Percentiles rank a stretch among this genome's conserved stretches.
phyloP scores from a whole-genome alignment of 2,113 vertebrate genomes.

The Neogobius melanostomus region DNA sequence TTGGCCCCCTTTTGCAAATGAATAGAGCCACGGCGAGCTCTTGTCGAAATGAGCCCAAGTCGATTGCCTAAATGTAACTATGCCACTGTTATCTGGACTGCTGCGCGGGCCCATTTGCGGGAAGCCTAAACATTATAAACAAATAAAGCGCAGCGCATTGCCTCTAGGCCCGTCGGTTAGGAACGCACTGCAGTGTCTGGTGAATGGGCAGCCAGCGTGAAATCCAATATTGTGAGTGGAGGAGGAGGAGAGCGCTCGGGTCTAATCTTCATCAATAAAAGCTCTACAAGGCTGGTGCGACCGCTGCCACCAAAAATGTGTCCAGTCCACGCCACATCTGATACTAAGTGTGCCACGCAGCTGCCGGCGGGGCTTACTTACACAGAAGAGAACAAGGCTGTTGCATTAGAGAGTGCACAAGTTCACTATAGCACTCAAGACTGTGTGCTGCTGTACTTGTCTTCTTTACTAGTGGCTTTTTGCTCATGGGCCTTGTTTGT shows the following conservation, averaged over 20 bases:
- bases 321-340: conserved; percentile 41
- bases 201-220: conserved; percentile 73
- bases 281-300: conserved; percentile 56
- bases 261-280: conserved; percentile 71
- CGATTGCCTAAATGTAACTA: conserved; percentile 79
- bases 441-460: conserved; percentile 4
- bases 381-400: conserved; percentile 6
- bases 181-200: conserved; percentile 73
- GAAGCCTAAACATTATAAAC: conserved; percentile 80
- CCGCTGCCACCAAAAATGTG: conserved; percentile 55
- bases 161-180: conserved; percentile 71
- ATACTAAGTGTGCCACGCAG: conserved; percentile 16
- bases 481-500: background rate
- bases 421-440: conserved; percentile 19
- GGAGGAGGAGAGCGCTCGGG: conserved; percentile 58
- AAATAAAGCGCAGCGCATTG: conserved; percentile 75
- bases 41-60: conserved; percentile 71
- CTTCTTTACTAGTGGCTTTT: background rate
- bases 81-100: conserved; percentile 70
- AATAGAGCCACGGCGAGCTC: conserved; percentile 62
- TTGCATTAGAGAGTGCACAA: conserved; percentile 10
- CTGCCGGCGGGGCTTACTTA: conserved; percentile 20
- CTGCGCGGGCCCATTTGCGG: conserved; percentile 65
- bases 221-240: conserved; percentile 67
- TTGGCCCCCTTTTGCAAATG: conserved; percentile 60